Conservation (phyloP, 2,888 invertebrate genomes). For the Microctonus brassicae region DNA sequence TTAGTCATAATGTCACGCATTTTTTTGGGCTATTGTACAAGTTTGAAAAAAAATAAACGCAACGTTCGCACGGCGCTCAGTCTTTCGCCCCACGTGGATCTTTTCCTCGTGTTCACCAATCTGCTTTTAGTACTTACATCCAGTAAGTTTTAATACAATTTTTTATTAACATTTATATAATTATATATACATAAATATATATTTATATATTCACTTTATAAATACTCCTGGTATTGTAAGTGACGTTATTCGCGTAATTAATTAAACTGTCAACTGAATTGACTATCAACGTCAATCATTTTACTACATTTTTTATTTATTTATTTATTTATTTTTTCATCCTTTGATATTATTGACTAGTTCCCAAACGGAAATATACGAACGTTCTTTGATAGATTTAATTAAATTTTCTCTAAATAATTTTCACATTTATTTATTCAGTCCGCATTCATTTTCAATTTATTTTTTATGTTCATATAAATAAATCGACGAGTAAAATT, state of each 20-base stretch:
- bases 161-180: not conserved
- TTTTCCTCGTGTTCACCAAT: slow-evolving; percentile 52
- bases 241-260: not conserved
- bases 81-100: slow-evolving; percentile 52
- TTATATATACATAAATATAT: not conserved
- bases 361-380: too few species aligned
- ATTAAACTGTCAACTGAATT: not conserved
- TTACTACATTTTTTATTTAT: too few species aligned
- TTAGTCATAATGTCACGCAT: slow-evolving; percentile 48
- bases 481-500: too few species aligned
- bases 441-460: not conserved
- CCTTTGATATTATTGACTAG: not conserved
- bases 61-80: slow-evolving; percentile 41
- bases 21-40: slow-evolving; percentile 43
- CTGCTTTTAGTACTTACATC: slow-evolving; percentile 48
- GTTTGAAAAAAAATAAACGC: slow-evolving; percentile 40
- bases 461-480: too few species aligned
- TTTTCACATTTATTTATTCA: not conserved
- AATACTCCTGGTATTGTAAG: not conserved
- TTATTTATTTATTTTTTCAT: not conserved
- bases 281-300: not conserved
- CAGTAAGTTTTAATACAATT: slow-evolving; percentile 46
- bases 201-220: not conserved
- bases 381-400: too few species aligned
- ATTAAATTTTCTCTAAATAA: too few species aligned